phyloP scores from a whole-genome alignment of 2,888 invertebrate genomes.

The Prosopocoilus inquinatus region DNA sequence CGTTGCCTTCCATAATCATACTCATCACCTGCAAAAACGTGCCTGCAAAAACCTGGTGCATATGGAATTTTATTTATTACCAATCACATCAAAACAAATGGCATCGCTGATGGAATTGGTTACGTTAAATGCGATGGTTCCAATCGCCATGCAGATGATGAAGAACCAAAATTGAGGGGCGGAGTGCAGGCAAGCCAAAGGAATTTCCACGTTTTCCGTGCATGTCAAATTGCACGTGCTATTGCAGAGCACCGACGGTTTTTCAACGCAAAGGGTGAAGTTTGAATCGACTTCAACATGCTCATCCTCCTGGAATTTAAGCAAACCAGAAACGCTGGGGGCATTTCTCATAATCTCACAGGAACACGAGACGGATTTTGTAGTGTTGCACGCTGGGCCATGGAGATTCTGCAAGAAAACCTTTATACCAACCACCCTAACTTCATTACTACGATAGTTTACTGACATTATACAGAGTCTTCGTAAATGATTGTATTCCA shows the following conservation, averaged over 20 bases:
- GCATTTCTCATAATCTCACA: slow-evolving; percentile 8
- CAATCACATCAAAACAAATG: slow-evolving; percentile 84
- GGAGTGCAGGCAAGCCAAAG: slow-evolving; percentile 53
- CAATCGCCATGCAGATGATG: slow-evolving; percentile 67
- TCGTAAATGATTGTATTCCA: too few relatives aligned
- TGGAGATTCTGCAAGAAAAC: slow-evolving; percentile 9
- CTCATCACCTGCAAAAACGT: slow-evolving; percentile 57
- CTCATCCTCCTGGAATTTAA: not conserved
- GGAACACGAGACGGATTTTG: slow-evolving; percentile 13
- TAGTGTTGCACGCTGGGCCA: slow-evolving; percentile 1
- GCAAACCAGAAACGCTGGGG: too few relatives aligned
- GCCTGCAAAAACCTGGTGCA: not conserved
- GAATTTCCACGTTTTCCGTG: slow-evolving; percentile 37
- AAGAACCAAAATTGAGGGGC: slow-evolving; percentile 72
- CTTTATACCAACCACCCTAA: too few relatives aligned
- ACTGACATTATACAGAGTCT: too few relatives aligned
- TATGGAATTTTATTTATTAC: slow-evolving; percentile 44
- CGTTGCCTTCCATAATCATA: slow-evolving; percentile 75
- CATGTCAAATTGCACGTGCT: slow-evolving; percentile 35
- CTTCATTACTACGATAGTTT: too few relatives aligned
- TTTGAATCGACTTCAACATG: not conserved
- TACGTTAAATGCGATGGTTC: slow-evolving; percentile 80
- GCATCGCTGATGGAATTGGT: slow-evolving; percentile 86
- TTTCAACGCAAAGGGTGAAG: slow-evolving; percentile 9
- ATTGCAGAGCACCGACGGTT: slow-evolving; percentile 13